These are phyloP conservation scores for Nemotelus nigrinus DNA, from an alignment of 2,888 invertebrate genomes.

Conservation along the genomic window DNA sequence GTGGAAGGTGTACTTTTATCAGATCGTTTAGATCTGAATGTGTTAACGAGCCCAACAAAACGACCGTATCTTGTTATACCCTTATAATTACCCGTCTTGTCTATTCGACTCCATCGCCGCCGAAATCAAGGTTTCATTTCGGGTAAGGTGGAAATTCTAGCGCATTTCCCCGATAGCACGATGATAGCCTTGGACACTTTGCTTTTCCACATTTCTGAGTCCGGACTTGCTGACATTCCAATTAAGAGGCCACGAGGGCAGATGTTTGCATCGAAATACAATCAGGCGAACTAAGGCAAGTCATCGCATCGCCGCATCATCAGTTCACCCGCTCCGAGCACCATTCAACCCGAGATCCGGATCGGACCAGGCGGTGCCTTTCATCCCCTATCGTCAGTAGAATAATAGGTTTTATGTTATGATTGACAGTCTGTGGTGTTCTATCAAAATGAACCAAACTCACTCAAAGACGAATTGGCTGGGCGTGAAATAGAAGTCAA, in stretches of 20 bases:
- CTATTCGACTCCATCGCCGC: neutral
- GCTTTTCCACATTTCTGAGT: slow-evolving; percentile 11
- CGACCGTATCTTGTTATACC: slow-evolving; percentile 1
- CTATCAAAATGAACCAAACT: slow-evolving; percentile 21
- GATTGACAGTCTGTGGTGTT: slow-evolving; percentile 37
- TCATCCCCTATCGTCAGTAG: slow-evolving; percentile 26
- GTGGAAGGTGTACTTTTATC: slow-evolving; percentile 7
- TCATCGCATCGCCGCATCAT: neutral
- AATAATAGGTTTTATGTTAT: slow-evolving; percentile 37
- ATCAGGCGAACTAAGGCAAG: slow-evolving; percentile 12
- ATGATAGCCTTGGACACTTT: slow-evolving; percentile 1
- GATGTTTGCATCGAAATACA: slow-evolving; percentile 30
- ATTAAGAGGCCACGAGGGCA: slow-evolving; percentile 20
- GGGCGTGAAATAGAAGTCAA: slow-evolving; percentile 37
- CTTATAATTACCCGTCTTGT: slow-evolving; percentile 29
- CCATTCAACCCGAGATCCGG: neutral
- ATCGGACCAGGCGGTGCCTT: neutral
- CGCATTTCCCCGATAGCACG: slow-evolving; percentile 13
- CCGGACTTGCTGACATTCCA: slow-evolving; percentile 18
- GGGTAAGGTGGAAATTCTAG: slow-evolving; percentile 29
- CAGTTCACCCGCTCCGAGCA: too few species aligned
- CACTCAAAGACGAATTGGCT: slow-evolving; percentile 19
- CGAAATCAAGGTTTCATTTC: neutral
- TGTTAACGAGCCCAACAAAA: slow-evolving; percentile 29
- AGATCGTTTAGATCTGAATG: slow-evolving; percentile 16